Evolutionary conservation across 2,113 vertebrate species (phyloP).

Genomic region (Pelvicachromis taeniatus): DNA sequence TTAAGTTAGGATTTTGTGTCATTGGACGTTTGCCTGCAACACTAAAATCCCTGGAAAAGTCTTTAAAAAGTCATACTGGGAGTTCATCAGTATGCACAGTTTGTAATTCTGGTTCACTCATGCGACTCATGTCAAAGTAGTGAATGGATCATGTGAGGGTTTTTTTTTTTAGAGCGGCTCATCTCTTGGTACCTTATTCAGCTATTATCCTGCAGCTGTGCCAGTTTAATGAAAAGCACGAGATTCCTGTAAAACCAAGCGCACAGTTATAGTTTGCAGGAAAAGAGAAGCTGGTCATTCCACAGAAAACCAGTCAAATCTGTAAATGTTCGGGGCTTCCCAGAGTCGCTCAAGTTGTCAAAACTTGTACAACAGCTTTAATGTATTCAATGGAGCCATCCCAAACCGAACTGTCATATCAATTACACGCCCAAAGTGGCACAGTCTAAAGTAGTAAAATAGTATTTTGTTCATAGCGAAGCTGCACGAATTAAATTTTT

Average conservation of each 20-base stretch:
- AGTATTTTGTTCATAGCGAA: background rate
- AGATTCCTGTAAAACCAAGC: background rate
- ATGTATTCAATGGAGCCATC: background rate
- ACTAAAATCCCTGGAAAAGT: background rate
- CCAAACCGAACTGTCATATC: background rate
- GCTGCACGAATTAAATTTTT: background rate
- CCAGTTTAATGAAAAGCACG: slow-evolving; percentile 6
- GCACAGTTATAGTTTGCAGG: background rate
- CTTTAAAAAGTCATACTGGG: background rate
- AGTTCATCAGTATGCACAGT: background rate
- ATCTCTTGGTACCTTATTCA: background rate
- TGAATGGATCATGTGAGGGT: slow-evolving; percentile 15
- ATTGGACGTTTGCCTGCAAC: background rate
- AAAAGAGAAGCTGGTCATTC: background rate
- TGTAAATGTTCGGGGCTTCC: background rate
- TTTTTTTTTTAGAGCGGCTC: background rate
- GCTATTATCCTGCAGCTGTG: background rate
- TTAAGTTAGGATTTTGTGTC: background rate
- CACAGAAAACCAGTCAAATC: background rate
- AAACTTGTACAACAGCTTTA: background rate
- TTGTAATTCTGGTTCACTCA: background rate
- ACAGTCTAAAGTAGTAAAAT: background rate
- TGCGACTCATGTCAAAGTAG: background rate
- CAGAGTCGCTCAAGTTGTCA: background rate
- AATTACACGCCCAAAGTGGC: rapidly evolving